Evolutionary conservation across 2,113 vertebrate species (phyloP).

Genomic region (Malurus melanocephalus): DNA sequence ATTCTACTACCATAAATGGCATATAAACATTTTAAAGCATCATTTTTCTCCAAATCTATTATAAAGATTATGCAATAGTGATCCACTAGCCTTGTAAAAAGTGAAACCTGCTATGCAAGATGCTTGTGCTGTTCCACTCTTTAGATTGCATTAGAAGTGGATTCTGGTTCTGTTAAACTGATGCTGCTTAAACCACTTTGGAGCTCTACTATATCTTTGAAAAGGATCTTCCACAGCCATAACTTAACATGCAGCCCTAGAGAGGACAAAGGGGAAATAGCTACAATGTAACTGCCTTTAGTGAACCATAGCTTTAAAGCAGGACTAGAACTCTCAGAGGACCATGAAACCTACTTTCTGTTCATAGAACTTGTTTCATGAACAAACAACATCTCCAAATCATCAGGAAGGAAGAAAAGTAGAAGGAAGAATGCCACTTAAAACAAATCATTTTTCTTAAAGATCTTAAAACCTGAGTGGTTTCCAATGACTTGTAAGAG

Average conservation of each 20-base stretch:
- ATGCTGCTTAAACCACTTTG: not conserved
- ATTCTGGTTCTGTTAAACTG: not conserved
- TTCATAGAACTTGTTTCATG: not conserved
- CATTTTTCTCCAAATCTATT: not conserved
- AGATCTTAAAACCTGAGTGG: not conserved
- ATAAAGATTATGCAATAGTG: not conserved
- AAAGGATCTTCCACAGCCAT: not conserved
- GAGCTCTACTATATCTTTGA: not conserved
- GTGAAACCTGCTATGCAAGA: not conserved
- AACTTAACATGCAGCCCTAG: not conserved
- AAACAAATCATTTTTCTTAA: not conserved
- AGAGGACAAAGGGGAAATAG: not conserved
- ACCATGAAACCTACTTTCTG: not conserved
- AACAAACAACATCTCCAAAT: not conserved
- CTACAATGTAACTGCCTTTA: not conserved
- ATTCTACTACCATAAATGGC: not conserved
- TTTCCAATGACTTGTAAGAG: not conserved
- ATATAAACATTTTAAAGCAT: not conserved
- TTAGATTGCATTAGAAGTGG: not conserved
- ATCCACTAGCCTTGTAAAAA: not conserved
- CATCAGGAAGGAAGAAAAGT: not conserved
- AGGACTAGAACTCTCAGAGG: not conserved
- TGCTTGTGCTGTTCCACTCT: not conserved
- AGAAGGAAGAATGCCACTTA: not conserved
- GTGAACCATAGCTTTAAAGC: not conserved